Evolutionary conservation across 2,797 vertebrate genomes (phyloP).

Genomic region (Acanthurus tractus): DNA sequence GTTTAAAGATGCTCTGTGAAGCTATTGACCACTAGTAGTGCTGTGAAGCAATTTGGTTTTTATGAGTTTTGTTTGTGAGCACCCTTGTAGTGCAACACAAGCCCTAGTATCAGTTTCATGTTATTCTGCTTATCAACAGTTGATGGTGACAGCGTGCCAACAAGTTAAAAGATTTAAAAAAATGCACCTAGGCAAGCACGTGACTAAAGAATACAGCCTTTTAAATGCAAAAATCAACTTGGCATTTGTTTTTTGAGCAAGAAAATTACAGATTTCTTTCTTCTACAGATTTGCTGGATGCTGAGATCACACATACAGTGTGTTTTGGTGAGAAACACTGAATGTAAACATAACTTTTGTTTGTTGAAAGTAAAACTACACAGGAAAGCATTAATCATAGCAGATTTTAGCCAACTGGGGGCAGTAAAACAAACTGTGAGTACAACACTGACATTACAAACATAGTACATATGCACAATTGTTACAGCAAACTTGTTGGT

Average conservation of each 20-base stretch:
- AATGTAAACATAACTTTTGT: background rate
- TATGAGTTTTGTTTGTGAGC: no score
- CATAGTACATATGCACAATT: background rate
- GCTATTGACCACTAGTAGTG: background rate
- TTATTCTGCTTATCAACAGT: no score
- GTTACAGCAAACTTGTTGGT: background rate
- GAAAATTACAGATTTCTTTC: background rate
- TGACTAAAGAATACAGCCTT: background rate
- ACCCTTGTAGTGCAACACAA: no score
- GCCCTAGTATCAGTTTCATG: no score
- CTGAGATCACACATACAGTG: background rate
- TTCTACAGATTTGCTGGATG: background rate
- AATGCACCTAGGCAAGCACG: background rate
- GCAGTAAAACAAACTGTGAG: background rate
- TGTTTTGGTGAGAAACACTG: background rate
- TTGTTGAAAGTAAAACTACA: background rate
- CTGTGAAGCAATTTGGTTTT: background rate
- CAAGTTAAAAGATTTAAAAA: background rate
- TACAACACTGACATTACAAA: background rate
- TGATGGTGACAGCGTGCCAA: background rate
- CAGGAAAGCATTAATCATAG: background rate
- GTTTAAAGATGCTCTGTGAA: background rate
- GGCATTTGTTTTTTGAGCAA: background rate
- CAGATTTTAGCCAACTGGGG: background rate
- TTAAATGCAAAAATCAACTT: background rate